Evolutionary conservation across 2,113 vertebrate genomes (phyloP), one percentile per base, ranked within the genome.

Genomic region (Gallinago jamesoni): DNA sequence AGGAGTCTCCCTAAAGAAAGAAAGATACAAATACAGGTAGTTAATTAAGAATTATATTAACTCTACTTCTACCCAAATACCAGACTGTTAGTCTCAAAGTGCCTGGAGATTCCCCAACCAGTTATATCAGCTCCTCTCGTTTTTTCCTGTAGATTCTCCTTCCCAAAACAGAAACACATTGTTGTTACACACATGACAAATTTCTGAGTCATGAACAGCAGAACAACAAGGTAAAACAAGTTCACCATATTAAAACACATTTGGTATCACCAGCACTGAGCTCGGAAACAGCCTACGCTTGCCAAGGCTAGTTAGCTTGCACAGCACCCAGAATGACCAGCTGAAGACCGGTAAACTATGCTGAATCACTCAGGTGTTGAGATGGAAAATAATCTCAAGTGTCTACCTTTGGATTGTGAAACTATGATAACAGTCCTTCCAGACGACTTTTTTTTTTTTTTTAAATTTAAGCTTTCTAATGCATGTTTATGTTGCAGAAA

Each of bases 1-100:
- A 92, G 98, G 95, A 47, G 94, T 80, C 69, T 98, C 98, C 82
- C 98, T 98, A 92, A 73, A 96, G 75, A 35, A 89, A 93, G 60
- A 92, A 74, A 94, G 39, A 90, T 43, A 96, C 8, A 94, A 81
- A 83, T 3, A 60, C 18, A 74, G 19, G 37, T 37, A 81, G 91
- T 79, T 67, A 94, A 43, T 93, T 73, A 59, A 74, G 76, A 78
- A 89, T 79, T 68, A 2, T 15, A 48, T 41, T 57, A 76, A 73
- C 33, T 77, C 47, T 80, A 30, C 1, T 1, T 87, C 52, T 53
- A 69, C 25, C 19, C 47, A 90, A 62, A 78, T 33, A 77, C 19
- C 72, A 59, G 55, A 57, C 0, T 31, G 28, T 47, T 63, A 35
- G 12, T 67, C 28, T 62, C 60, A 33, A 81, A 90, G 31, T 7